Base-by-base conservation (phyloP, 2,113 vertebrate genomes). In the Agelaius tricolor region DNA sequence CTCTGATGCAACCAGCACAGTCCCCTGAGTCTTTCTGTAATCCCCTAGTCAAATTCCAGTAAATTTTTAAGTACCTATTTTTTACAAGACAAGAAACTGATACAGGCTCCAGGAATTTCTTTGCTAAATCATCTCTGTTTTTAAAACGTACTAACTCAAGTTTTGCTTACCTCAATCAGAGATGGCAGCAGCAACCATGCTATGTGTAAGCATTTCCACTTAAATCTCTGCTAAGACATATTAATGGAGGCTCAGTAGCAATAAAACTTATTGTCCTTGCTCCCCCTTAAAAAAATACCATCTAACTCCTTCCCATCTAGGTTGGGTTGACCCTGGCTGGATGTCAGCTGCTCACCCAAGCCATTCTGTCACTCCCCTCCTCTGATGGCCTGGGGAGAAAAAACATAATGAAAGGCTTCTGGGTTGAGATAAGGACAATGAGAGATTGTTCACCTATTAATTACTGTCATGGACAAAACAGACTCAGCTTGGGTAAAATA, bases 151-250 rank as follows among this genome's bases (percentile, higher is more conserved):
- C 19, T 58, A 74, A 16, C 12, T 52, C 37, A 67, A 62, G 26
- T 27, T 15, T 61, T 2, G 0, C 39, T 79, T 59, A 20, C 26
- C 54, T 65, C 0, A 0, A 6, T 91, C 47, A 79, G 43, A 95
- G 15, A 37, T 44, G 47, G 57, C 46, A 84, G 44, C 30, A 87
- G 54, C 30, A 52, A 63, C 8, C 18, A 43, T 15, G 8, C 13
- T 31, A 23, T 20, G 52, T 9, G 17, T 12, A 66, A 62, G 37
- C 7, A 74, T 49, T 94, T 82, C 49, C 41, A 49, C 49, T 61
- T 65, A 8, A 74, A 39, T 57, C 27, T 75, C 49, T 69, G 30
- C 44, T 79, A 65, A 79, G 44, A 61, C 8, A 66, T 2, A 0
- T 8, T 43, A 3, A 4, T 24, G 26, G 17, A 31, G 61, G 41